Conservation (phyloP, 1,140 invertebrate genomes). For the Drosophila pseudoobscura region DNA sequence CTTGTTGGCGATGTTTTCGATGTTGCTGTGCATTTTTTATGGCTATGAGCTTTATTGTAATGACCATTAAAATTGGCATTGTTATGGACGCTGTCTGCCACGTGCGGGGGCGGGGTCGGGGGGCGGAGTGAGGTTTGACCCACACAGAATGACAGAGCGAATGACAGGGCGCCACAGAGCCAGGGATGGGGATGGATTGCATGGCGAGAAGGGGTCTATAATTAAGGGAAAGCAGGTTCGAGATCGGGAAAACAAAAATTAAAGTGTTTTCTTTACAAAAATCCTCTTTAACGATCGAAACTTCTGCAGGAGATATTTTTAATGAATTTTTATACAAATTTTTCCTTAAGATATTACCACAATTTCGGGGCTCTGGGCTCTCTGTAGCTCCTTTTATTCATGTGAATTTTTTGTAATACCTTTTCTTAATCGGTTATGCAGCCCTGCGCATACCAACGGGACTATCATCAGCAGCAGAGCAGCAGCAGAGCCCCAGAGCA, state of each 20-base stretch:
- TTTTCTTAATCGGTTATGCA: not conserved
- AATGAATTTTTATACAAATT: too few relatives aligned
- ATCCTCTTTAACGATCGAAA: too few relatives aligned
- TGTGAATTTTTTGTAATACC: too few relatives aligned
- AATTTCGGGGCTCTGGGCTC: too few relatives aligned
- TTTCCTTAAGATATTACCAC: too few relatives aligned
- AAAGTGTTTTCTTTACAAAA: too few relatives aligned
- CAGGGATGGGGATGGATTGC: slow-evolving; percentile 8
- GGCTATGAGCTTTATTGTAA: slow-evolving; percentile 71
- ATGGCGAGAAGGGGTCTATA: not conserved
- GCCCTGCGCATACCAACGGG: slow-evolving; percentile 24
- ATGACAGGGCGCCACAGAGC: not conserved
- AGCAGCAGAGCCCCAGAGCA: not conserved
- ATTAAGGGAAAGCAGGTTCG: not conserved
- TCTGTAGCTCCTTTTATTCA: not conserved
- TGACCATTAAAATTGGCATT: slow-evolving; percentile 81
- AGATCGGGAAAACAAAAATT: too few relatives aligned
- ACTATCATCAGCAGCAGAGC: not conserved
- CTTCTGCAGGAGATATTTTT: too few relatives aligned
- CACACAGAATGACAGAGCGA: slow-evolving; percentile 39
- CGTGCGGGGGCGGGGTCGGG: not conserved
- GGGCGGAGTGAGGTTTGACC: slow-evolving; percentile 40
- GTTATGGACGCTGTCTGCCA: slow-evolving; percentile 58
- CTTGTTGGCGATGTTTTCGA: slow-evolving; percentile 28
- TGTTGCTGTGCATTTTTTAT: slow-evolving; percentile 66